Evolutionary conservation across 2,797 vertebrate genomes (phyloP).

Genomic region (Remorina albescens): DNA sequence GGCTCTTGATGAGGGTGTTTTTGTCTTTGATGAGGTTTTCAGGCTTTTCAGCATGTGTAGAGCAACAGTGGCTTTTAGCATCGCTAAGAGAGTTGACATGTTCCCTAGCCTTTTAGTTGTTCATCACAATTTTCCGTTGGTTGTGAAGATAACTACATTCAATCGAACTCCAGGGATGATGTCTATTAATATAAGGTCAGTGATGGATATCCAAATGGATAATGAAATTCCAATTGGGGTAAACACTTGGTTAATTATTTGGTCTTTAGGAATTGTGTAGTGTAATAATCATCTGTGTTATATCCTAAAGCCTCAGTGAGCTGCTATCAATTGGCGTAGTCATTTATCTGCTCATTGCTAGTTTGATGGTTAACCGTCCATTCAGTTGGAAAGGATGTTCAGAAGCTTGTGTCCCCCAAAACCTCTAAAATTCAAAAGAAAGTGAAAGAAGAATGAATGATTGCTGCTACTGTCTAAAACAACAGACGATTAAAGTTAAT

Average conservation of each 20-base stretch:
- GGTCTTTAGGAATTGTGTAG: slow-evolving; percentile 21
- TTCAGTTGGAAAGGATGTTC: slow-evolving; percentile 35
- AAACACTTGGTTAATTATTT: slow-evolving; percentile 28
- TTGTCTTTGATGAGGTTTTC: slow-evolving; percentile 31
- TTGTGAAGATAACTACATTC: slow-evolving; percentile 11
- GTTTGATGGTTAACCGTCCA: slow-evolving; percentile 30
- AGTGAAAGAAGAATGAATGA: slow-evolving; percentile 8
- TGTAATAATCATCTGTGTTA: slow-evolving; percentile 2
- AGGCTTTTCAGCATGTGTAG: neutral
- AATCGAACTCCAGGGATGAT: slow-evolving; percentile 15
- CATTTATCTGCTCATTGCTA: slow-evolving; percentile 13
- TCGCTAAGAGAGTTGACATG: slow-evolving; percentile 12
- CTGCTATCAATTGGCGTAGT: neutral
- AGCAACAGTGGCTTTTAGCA: slow-evolving; percentile 21
- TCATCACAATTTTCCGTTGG: slow-evolving; percentile 3
- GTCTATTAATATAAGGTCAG: slow-evolving; percentile 29
- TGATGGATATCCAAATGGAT: slow-evolving; percentile 41
- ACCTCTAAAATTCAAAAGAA: slow-evolving; percentile 5
- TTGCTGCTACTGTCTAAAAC: neutral
- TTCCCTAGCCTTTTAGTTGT: neutral
- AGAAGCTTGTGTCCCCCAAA: slow-evolving; percentile 36
- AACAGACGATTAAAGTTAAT: slow-evolving; percentile 15
- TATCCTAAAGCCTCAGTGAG: slow-evolving; percentile 14
- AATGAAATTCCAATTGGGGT: slow-evolving; percentile 46
- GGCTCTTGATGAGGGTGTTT: slow-evolving; percentile 19